Evolutionary conservation across 2,888 invertebrate species (phyloP), one percentile per base, ranked within the genome.

Genomic region (Habrosyne pyritoides): DNA sequence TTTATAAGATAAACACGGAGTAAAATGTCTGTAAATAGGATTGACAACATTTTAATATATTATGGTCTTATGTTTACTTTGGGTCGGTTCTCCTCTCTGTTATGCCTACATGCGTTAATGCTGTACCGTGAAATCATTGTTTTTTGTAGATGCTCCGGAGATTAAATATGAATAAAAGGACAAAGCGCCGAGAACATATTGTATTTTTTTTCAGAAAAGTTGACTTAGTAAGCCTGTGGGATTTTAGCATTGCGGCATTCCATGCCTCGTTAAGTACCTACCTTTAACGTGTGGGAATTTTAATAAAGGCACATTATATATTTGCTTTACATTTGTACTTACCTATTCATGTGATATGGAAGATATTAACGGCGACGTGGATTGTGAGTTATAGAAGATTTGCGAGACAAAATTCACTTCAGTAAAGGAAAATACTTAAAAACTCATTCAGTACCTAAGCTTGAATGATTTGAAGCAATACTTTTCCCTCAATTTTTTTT

Each of bases 21-120:
- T 91, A 91, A 90, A 91, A 91, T 88, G 91, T 89, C 86, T 86
- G 91, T 87, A 91, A 92, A 92, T 90, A 91, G 85, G 83, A 87
- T 89, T 89, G 91, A 92, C 91, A 91, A 90, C 89, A 89, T 89
- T 92, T 91, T 91, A 91, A 91, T 91, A 91, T 89, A 24, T 24
- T 24, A 90, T 89, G 87, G 88, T 81, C 85, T 82, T 80, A 68
- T 89, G 84, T 91, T 91, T 90, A 73, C 86, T 83, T 84, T 90
- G 88, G 86, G 81, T 84, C 79, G 81, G 86, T 80, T 84, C 81
- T 81, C 71, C 84, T 85, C 81, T 88, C 83, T 87, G 90, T 89
- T 89, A 89, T 89, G 91, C 89, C 88, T 90, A 90, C 91, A 90
- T 85, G 91, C 88, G 88, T 89, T 91, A 90, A 91, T 89, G 87